Base-by-base conservation (phyloP, 1,140 invertebrate genomes). In the Acromyrmex echinatior region DNA sequence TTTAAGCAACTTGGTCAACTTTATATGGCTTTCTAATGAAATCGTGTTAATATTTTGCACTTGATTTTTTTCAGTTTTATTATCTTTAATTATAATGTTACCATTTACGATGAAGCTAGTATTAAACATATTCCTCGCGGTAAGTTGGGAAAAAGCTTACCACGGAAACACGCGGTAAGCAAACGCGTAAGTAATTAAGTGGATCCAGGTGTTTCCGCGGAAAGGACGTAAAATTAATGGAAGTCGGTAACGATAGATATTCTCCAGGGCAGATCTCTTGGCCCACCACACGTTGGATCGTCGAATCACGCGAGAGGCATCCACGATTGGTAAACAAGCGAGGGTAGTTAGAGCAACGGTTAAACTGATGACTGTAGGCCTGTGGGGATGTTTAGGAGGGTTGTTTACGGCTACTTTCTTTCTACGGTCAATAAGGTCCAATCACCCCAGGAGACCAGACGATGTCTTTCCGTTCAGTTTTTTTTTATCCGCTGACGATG, bases 331-430 rank as follows among this genome's bases (percentile, higher is more conserved):
- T 93, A 95, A 95, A 95, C 93, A 94, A 94, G 87, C 88, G 79
- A 88, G 90, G 92, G 90, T 93, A 93, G 92, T 94, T 94, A 94
- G 92, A 93, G 93, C 90, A 90, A 92, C 91, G 93, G 91, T 94
- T 94, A 93, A 93, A 94, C 89, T 87, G 87, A 92, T 92, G 92
- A 94, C 91, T 90, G 88, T 90, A 92, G 91, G 91, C 85, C 85
- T 87, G 77, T 78, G 81, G 85, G 91, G 86, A 90, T 94, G 93
- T 95, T 94, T 94, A 93, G 92, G 92, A 93, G 91, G 93, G 92
- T 94, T 95, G 93, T 94, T 95, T 95, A 94, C 93, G 92, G 90
- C 92, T 92, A 90, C 87, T 92, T 88, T 92, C 89, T 87, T 76
- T 90, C 78, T 90, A 80, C 80, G 93, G 91, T 94, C 94, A 94